Percentiles rank a stretch among this genome's conserved stretches.
Conservation (phyloP, 2,797 vertebrate species). For the Parauchenoglanis ngamensis region DNA sequence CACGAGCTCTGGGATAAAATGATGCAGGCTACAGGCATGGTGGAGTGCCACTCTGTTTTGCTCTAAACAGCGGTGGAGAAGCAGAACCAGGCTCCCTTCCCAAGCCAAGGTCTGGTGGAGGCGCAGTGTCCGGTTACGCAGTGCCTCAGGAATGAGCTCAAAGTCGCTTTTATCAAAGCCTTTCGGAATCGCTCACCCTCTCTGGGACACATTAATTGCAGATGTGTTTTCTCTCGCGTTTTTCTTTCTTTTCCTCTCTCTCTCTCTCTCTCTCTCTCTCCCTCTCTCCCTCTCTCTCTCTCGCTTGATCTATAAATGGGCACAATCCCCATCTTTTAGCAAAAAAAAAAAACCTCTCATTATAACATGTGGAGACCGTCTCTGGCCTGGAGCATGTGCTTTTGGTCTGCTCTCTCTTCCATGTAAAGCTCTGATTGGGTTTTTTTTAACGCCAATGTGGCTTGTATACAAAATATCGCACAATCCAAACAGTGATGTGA, state of each 20-base stretch:
- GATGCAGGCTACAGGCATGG: slow-evolving; percentile 30
- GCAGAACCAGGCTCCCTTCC: slow-evolving; percentile 32
- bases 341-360: slow-evolving; percentile 49
- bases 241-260: slow-evolving; percentile 15
- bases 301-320: slow-evolving; percentile 61
- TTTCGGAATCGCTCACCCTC: slow-evolving; percentile 66
- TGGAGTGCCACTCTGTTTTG: slow-evolving; percentile 48
- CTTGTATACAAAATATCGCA: not conserved
- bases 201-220: slow-evolving; percentile 81
- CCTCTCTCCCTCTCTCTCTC: slow-evolving; percentile 33
- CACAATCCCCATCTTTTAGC: slow-evolving; percentile 56
- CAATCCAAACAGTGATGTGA: not conserved
- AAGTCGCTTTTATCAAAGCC: slow-evolving; percentile 78
- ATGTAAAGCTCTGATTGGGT: not conserved
- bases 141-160: slow-evolving; percentile 76
- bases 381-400: slow-evolving; percentile 37
- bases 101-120: slow-evolving; percentile 54
- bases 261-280: slow-evolving; percentile 39
- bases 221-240: slow-evolving; percentile 70
- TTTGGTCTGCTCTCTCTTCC: slow-evolving; percentile 26
- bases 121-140: slow-evolving; percentile 72
- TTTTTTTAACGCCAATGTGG: not conserved
- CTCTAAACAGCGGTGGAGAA: slow-evolving; percentile 39
- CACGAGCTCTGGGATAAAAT: not conserved
- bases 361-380: slow-evolving; percentile 52